A percentile compares a stretch with the other conserved stretches of the same genome.
phyloP scores from a whole-genome alignment of 1,140 invertebrate species.

The Bathynomus jamesi region DNA sequence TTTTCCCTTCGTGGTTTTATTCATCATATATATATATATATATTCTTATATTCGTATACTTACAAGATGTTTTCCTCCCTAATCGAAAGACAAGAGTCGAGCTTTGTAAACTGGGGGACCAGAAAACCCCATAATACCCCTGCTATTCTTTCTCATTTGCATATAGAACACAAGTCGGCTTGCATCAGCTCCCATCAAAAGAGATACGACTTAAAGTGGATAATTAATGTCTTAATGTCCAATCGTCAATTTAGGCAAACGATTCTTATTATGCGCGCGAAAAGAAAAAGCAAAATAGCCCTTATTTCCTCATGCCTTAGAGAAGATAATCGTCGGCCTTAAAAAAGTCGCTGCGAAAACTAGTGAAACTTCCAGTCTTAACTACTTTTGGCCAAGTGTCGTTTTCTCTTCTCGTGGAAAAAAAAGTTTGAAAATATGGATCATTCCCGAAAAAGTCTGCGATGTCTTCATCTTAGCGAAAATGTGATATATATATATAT shows the following conservation, averaged over 20 bases:
- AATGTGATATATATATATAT: too few species aligned
- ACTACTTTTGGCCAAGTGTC: conserved; percentile 1
- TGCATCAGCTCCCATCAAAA: conserved; percentile 29
- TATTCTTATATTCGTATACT: too few species aligned
- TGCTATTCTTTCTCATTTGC: conserved; percentile 23
- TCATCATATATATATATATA: too few species aligned
- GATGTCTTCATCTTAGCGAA: not conserved
- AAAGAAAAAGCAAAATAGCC: conserved; percentile 2
- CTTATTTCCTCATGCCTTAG: not conserved
- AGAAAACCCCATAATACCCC: conserved; percentile 3
- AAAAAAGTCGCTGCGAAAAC: not conserved
- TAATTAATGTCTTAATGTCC: conserved; percentile 35
- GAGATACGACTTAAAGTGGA: conserved; percentile 32
- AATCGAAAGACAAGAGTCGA: not conserved
- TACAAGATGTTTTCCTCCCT: not conserved
- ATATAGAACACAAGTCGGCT: conserved; percentile 27
- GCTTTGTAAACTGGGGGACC: not conserved
- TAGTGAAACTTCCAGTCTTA: not conserved
- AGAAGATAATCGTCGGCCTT: conserved; percentile 2
- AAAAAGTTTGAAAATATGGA: not conserved
- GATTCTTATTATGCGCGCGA: conserved; percentile 26
- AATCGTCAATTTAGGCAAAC: conserved; percentile 35
- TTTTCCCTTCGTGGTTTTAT: too few species aligned
- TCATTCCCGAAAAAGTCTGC: not conserved
- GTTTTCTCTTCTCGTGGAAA: not conserved